Evolutionary conservation across 2,888 invertebrate genomes (phyloP).

Genomic region (Alentia gelatinosa): DNA sequence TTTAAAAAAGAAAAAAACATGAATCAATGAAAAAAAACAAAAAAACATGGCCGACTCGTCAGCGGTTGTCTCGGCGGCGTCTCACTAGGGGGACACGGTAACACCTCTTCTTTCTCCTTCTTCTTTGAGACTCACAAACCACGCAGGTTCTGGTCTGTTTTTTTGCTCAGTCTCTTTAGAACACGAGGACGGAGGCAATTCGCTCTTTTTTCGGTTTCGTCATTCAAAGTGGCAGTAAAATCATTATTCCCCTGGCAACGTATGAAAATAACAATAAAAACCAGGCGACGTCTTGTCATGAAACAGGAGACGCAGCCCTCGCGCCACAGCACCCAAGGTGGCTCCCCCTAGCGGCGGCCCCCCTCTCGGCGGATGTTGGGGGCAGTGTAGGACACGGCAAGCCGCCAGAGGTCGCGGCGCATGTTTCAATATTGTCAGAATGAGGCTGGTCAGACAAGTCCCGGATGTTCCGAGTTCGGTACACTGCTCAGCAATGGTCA

Average conservation of each 20-base stretch:
- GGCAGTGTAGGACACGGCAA: background rate
- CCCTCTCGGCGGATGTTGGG: background rate
- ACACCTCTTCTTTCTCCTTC: background rate
- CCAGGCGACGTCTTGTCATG: background rate
- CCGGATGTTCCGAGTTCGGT: background rate
- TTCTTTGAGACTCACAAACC: background rate
- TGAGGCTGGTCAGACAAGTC: background rate
- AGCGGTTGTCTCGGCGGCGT: background rate
- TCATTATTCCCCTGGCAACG: conserved; percentile 1
- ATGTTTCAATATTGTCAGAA: background rate
- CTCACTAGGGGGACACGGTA: background rate
- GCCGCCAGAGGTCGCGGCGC: background rate
- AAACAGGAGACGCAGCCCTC: background rate
- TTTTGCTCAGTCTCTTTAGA: conserved; percentile 9
- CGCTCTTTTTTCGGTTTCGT: background rate
- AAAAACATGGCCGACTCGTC: background rate
- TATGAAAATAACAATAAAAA: conserved; percentile 3
- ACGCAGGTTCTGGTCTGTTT: background rate
- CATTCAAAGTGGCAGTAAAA: conserved; percentile 39
- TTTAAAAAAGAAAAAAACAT: background rate
- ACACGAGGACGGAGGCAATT: background rate
- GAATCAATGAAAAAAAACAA: background rate
- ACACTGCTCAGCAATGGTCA: no score
- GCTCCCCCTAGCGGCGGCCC: background rate
- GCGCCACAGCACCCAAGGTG: background rate